These are phyloP conservation scores for Yponomeuta malinellus DNA, from an alignment of 2,888 invertebrate species.

Conservation along the genomic window DNA sequence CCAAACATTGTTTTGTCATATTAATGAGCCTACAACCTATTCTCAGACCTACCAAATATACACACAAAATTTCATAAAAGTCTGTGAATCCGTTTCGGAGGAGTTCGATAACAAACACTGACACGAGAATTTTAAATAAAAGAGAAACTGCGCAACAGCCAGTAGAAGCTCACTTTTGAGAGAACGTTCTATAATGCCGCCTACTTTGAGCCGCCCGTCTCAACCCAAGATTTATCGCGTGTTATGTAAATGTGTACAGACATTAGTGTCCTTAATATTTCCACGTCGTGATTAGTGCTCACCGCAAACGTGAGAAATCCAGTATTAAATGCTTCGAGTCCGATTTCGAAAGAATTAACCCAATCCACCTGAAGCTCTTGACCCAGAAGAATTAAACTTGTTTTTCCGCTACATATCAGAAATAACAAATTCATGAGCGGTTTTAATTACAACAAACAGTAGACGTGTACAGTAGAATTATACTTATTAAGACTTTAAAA, in stretches of 20 bases:
- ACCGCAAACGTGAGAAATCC: slow-evolving; percentile 55
- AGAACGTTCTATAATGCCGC: neutral
- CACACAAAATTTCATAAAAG: too few relatives aligned
- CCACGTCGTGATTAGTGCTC: slow-evolving; percentile 63
- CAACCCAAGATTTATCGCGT: slow-evolving; percentile 57
- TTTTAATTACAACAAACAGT: too few relatives aligned
- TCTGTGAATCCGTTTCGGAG: too few relatives aligned
- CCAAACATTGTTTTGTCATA: too few relatives aligned
- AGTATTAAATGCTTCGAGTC: slow-evolving; percentile 34
- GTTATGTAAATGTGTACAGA: slow-evolving; percentile 71
- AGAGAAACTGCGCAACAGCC: too few relatives aligned
- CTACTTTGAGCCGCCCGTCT: slow-evolving; percentile 14
- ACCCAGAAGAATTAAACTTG: neutral
- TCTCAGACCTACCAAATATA: too few relatives aligned
- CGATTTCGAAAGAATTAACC: slow-evolving; percentile 9
- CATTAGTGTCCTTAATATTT: slow-evolving; percentile 73
- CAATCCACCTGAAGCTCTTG: neutral
- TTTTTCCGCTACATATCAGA: neutral
- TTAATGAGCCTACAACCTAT: too few relatives aligned
- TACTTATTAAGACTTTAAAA: too few relatives aligned
- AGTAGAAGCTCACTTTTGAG: neutral
- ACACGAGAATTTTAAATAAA: too few relatives aligned
- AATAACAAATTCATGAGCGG: neutral
- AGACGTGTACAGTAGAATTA: too few relatives aligned
- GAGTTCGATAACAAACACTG: too few relatives aligned